A percentile compares a stretch with the other conserved stretches of the same genome.
These are phyloP conservation scores for Eurystomus gularis DNA, from an alignment of 2,113 vertebrate genomes.

Conservation along the genomic window DNA sequence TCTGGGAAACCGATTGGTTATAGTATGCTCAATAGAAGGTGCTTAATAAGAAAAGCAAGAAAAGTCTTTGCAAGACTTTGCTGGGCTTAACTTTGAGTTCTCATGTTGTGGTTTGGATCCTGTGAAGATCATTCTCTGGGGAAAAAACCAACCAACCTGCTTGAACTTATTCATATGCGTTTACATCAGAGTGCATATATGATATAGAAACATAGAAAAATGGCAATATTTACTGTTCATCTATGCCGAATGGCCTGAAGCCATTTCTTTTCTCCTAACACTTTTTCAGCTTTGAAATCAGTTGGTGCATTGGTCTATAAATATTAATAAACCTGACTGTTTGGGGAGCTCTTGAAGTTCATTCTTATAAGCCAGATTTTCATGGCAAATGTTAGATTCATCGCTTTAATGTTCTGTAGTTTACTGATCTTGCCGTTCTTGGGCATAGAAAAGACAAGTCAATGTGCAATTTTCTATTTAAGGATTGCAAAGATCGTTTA, in stretches of 20 bases:
- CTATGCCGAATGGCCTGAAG: slow-evolving; percentile 44
- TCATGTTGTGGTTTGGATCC: slow-evolving; percentile 52
- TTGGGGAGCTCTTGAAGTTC: background rate
- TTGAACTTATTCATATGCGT: slow-evolving; percentile 14
- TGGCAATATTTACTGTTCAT: slow-evolving; percentile 49
- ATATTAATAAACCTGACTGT: slow-evolving; percentile 26
- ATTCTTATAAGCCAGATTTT: background rate
- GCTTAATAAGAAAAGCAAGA: slow-evolving; percentile 6
- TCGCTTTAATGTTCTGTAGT: background rate
- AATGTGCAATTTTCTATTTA: background rate
- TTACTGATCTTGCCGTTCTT: background rate
- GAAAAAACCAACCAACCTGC: background rate
- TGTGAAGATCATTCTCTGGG: slow-evolving; percentile 60
- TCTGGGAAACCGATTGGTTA: background rate
- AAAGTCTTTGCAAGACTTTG: background rate
- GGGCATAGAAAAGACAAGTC: background rate
- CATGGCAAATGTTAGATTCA: background rate
- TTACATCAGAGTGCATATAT: slow-evolving; percentile 34
- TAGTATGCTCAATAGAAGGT: background rate
- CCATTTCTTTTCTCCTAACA: slow-evolving; percentile 19
- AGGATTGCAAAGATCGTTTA: slow-evolving; percentile 1
- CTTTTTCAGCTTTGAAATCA: slow-evolving; percentile 40
- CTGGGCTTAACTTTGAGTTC: slow-evolving; percentile 21
- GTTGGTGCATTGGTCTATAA: slow-evolving; percentile 7
- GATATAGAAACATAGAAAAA: slow-evolving; percentile 39